Conservation (phyloP, 2,888 invertebrate species). For the Kryphioiulus occultus region DNA sequence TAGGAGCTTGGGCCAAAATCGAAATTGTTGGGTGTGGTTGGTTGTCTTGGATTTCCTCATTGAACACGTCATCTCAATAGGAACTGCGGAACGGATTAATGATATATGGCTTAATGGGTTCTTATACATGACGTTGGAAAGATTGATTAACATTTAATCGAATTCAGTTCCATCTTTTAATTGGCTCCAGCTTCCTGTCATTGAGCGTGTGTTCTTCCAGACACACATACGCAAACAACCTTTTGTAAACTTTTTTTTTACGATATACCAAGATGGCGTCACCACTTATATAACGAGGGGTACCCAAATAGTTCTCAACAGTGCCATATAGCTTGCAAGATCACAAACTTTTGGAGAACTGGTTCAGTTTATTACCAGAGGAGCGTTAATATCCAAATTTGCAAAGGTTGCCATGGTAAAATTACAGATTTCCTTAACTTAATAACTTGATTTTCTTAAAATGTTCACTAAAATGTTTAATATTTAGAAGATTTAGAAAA, state of each 20-base stretch:
- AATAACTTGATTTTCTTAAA: neutral
- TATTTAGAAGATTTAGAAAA: neutral
- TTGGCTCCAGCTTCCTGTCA: neutral
- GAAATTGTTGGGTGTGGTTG: no score
- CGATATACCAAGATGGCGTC: neutral
- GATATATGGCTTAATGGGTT: no score
- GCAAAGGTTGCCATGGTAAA: conserved; percentile 20
- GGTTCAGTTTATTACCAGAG: neutral
- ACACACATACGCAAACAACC: neutral
- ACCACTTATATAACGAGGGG: no score
- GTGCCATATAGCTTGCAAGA: neutral
- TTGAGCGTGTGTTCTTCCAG: neutral
- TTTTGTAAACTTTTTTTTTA: neutral
- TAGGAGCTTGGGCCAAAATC: no score
- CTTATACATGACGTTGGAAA: no score
- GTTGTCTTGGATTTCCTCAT: no score
- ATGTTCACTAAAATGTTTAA: neutral
- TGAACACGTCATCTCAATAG: no score
- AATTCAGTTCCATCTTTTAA: no score
- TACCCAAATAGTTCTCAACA: neutral
- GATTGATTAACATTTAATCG: no score
- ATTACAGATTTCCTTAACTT: neutral
- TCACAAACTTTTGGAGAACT: neutral
- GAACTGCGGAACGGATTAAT: no score
- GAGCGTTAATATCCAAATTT: neutral